phyloP scores from a whole-genome alignment of 2,888 invertebrate genomes.

The Agrotis clavis region DNA sequence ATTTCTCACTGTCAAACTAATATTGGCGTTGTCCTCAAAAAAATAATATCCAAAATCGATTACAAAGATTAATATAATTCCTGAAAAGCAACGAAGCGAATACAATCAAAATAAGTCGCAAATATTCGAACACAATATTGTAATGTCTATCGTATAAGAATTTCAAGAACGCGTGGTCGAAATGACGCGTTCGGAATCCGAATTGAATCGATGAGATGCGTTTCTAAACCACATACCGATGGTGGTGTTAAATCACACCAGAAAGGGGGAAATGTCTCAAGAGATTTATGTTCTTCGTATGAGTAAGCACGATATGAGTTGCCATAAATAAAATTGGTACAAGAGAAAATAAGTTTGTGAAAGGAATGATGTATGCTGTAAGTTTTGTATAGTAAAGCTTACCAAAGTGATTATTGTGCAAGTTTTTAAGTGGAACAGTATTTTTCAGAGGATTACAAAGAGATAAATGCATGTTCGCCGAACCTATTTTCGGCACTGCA shows the following conservation, averaged over 20 bases:
- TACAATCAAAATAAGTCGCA: constrained; percentile 8
- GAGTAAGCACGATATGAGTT: constrained; percentile 44
- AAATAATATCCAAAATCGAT: too few relatives aligned
- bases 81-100: too few relatives aligned
- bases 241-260: constrained; percentile 58
- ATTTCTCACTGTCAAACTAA: too few relatives aligned
- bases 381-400: constrained; percentile 26
- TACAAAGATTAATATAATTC: too few relatives aligned
- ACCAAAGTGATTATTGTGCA: constrained; percentile 21
- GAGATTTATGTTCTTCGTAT: constrained; percentile 59
- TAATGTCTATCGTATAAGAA: constrained; percentile 1
- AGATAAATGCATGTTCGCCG: not conserved
- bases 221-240: constrained; percentile 49
- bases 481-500: not conserved
- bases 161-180: constrained; percentile 3
- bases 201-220: constrained; percentile 46
- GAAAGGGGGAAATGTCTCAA: constrained; percentile 52
- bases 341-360: constrained; percentile 37
- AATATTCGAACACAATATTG: constrained; percentile 19
- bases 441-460: constrained; percentile 3
- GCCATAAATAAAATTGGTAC: constrained; percentile 33
- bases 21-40: too few relatives aligned
- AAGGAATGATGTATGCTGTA: constrained; percentile 36
- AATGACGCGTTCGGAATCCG: constrained; percentile 20
- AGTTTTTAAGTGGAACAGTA: constrained; percentile 5